A percentile compares a stretch with the other conserved stretches of the same genome.
Evolutionary conservation across 2,888 invertebrate species (phyloP).

Genomic region (Eulithis prunata): DNA sequence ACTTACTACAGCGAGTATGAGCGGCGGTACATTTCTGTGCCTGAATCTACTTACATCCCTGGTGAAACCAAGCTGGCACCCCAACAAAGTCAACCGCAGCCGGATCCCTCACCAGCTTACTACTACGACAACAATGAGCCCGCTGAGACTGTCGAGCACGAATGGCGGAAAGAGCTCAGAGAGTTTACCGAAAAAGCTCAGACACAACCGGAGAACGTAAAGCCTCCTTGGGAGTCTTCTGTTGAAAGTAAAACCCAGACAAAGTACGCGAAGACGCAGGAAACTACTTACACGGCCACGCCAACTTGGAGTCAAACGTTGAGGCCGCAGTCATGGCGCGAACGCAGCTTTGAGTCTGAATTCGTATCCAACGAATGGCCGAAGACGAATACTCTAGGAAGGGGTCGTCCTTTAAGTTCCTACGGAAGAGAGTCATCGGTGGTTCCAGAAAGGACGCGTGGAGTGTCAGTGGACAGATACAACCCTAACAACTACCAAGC

Average conservation of each 20-base stretch:
- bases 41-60: constrained; percentile 76
- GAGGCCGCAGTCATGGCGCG: constrained; percentile 74
- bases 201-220: constrained; percentile 62
- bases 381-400: constrained; percentile 72
- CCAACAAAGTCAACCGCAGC: constrained; percentile 70
- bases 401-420: constrained; percentile 73
- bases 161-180: constrained; percentile 79
- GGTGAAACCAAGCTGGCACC: constrained; percentile 71
- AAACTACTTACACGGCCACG: constrained; percentile 63
- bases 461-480: constrained; percentile 78
- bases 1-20: constrained; percentile 81
- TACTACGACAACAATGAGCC: constrained; percentile 78
- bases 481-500: constrained; percentile 75
- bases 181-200: constrained; percentile 78
- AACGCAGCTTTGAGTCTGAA: constrained; percentile 78
- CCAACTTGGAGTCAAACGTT: constrained; percentile 80
- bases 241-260: constrained; percentile 54
- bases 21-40: constrained; percentile 77
- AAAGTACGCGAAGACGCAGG: constrained; percentile 58
- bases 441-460: constrained; percentile 68
- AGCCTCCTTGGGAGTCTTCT: constrained; percentile 71
- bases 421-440: constrained; percentile 55
- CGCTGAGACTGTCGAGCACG: constrained; percentile 68
- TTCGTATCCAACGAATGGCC: constrained; percentile 74
- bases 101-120: constrained; percentile 76